phyloP scores from a whole-genome alignment of 2,797 vertebrate genomes.

The Lagocephalus sceleratus region DNA sequence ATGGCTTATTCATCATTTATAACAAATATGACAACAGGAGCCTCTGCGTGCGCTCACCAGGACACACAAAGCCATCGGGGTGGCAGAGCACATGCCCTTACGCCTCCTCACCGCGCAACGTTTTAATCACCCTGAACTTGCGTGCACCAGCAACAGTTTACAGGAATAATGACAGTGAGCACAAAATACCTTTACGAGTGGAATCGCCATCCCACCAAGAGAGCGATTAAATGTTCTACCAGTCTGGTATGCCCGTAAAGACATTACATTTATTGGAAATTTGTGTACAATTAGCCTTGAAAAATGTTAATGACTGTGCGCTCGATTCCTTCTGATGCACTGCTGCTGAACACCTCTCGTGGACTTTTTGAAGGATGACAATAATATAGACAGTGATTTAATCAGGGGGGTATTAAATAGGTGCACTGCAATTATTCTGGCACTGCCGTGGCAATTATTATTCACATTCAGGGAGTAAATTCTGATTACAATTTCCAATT shows the following conservation, averaged over 20 bases:
- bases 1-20: no score
- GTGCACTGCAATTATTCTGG: background rate
- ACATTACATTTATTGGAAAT: background rate
- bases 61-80: slow-evolving; percentile 14
- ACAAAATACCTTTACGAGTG: slow-evolving; percentile 1
- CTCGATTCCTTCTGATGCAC: background rate
- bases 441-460: background rate
- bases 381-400: no score
- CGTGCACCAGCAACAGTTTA: slow-evolving; percentile 13
- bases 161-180: slow-evolving; percentile 12
- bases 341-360: no score
- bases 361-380: no score
- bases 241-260: background rate
- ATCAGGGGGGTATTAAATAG: background rate
- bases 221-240: slow-evolving; percentile 2
- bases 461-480: background rate
- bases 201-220: background rate
- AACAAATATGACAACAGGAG: background rate
- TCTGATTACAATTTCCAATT: no score
- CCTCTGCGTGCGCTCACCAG: slow-evolving; percentile 5
- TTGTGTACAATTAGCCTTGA: slow-evolving; percentile 1
- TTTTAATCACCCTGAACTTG: slow-evolving; percentile 3
- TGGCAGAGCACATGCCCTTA: slow-evolving; percentile 13
- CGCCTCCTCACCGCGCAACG: slow-evolving; percentile 1
- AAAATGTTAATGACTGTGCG: slow-evolving; percentile 1